Evolutionary conservation across 2,888 invertebrate genomes (phyloP).

Genomic region (Aromia moschata): DNA sequence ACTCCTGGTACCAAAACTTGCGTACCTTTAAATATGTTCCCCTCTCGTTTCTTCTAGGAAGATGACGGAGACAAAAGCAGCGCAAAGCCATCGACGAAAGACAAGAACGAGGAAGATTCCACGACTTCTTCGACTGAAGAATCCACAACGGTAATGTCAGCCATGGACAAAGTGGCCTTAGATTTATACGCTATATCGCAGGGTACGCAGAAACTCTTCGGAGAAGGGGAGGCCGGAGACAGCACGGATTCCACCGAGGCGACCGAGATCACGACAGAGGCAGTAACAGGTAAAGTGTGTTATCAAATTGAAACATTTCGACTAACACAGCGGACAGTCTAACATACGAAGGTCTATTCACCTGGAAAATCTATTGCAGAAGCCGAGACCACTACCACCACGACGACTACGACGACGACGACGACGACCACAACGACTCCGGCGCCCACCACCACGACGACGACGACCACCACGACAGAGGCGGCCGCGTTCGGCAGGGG

Average conservation of each 20-base stretch:
- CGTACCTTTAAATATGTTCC: not conserved
- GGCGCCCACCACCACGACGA: conserved; percentile 58
- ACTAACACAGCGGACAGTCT: too few relatives aligned
- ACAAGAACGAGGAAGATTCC: conserved; percentile 52
- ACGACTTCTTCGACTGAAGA: conserved; percentile 55
- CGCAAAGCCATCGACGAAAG: not conserved
- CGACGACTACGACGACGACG: conserved; percentile 67
- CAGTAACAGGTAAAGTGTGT: conserved; percentile 42
- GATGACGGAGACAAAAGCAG: not conserved
- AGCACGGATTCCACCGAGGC: conserved; percentile 40
- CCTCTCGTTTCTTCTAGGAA: not conserved
- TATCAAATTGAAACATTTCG: too few relatives aligned
- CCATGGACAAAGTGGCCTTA: conserved; percentile 81
- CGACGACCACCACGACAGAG: conserved; percentile 54
- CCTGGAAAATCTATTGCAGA: too few relatives aligned
- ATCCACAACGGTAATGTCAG: conserved; percentile 73
- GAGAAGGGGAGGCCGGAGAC: conserved; percentile 60
- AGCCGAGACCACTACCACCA: conserved; percentile 64
- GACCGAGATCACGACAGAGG: conserved; percentile 40
- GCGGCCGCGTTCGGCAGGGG: conserved; percentile 52
- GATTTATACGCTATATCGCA: conserved; percentile 83
- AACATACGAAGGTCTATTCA: too few relatives aligned
- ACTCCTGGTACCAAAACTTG: too few relatives aligned
- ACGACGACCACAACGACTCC: conserved; percentile 65
- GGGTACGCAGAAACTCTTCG: conserved; percentile 67